These are phyloP conservation scores for Ferrisia virgata DNA, from an alignment of 2,888 invertebrate genomes.

Conservation along the genomic window DNA sequence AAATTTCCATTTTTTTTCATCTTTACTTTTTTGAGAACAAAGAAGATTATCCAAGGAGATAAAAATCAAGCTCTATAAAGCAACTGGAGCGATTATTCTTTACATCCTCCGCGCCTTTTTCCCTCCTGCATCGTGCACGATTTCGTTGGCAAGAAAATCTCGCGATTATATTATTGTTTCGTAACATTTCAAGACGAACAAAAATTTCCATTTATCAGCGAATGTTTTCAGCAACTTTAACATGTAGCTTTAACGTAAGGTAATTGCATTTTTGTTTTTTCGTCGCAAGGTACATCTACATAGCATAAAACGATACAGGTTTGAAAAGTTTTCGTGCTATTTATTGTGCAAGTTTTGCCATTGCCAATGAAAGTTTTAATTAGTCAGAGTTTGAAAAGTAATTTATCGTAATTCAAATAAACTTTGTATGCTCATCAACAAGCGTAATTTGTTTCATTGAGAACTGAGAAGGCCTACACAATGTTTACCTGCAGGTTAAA, in stretches of 20 bases:
- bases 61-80: too few species aligned
- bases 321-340: background rate
- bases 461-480: background rate
- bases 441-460: constrained; percentile 14
- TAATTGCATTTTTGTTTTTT: constrained; percentile 1
- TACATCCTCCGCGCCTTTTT: too few species aligned
- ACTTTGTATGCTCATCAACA: background rate
- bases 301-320: constrained; percentile 12
- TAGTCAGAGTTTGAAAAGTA: constrained; percentile 1
- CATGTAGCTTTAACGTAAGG: background rate
- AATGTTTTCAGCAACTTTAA: background rate
- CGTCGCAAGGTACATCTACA: background rate
- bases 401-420: constrained; percentile 14
- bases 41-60: too few species aligned
- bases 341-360: background rate
- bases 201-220: background rate
- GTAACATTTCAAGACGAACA: background rate
- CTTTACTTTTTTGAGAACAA: too few species aligned
- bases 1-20: too few species aligned
- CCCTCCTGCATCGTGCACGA: too few species aligned
- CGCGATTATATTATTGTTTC: too few species aligned
- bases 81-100: too few species aligned
- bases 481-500: background rate
- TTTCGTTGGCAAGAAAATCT: too few species aligned
- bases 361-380: background rate